Evolutionary conservation across 2,888 invertebrate genomes (phyloP).

Genomic region (Acrobeloides nanus): DNA sequence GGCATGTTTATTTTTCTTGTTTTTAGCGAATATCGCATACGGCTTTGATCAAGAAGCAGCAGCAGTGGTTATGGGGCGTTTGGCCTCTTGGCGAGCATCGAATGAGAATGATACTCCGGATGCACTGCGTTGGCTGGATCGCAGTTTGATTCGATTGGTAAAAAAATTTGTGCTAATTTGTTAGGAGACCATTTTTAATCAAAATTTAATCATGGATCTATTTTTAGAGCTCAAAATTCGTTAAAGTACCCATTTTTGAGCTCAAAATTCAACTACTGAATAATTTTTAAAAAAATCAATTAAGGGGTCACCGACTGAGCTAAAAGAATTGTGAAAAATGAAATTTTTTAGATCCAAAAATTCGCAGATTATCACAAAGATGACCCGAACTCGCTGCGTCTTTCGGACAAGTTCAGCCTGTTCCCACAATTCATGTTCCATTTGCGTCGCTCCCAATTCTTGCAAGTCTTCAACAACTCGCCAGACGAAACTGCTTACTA

Average conservation of each 20-base stretch:
- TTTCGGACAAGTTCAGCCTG: conserved; percentile 90
- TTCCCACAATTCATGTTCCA: conserved; percentile 99
- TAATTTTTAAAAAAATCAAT: conserved; percentile 10
- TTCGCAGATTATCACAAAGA: conserved; percentile 98
- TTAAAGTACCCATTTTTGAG: neutral
- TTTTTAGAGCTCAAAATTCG: too few species aligned
- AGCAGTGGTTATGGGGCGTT: conserved; percentile 89
- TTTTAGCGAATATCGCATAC: conserved; percentile 58
- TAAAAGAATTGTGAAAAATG: neutral
- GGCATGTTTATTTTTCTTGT: too few species aligned
- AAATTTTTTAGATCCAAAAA: conserved; percentile 83
- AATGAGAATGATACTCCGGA: conserved; percentile 79
- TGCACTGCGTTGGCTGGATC: conserved; percentile 93
- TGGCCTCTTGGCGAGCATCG: conserved; percentile 84
- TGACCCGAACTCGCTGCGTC: conserved; percentile 87
- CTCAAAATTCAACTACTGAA: neutral
- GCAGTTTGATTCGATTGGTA: conserved; percentile 90
- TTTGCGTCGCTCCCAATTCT: conserved; percentile 88
- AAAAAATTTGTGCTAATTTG: too few species aligned
- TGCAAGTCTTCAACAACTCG: conserved; percentile 93
- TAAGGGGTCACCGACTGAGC: neutral
- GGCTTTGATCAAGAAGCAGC: conserved; percentile 76
- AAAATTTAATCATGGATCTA: too few species aligned
- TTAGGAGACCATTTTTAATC: too few species aligned
- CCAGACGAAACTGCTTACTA: conserved; percentile 99